Evolutionary conservation across 2,888 invertebrate genomes (phyloP), one percentile per base, ranked within the genome.

Genomic region (Meloe dianella): DNA sequence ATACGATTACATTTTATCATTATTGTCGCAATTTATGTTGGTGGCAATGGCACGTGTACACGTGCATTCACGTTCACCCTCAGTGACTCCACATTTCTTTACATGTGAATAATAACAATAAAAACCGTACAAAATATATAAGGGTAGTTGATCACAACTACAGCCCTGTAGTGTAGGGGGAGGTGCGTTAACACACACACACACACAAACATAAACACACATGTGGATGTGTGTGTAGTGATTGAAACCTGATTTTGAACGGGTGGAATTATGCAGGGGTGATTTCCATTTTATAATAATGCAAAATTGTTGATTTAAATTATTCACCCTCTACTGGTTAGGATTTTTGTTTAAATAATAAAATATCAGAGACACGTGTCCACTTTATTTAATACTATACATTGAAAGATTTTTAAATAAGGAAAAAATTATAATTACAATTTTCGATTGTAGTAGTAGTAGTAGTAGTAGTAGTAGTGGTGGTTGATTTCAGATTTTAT

Each of bases 171-270:
- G 51, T 51, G 24, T 51, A 51, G 51, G 51, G 51, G 51, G 51
- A 51, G 51, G 51, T 51, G 12, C 24, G 51, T 51, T 35, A 35
- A 27, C 27, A 27, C 27, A 27, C n/a, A 27, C 27, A 27, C 27
- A 27, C n/a, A n/a, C n/a, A n/a, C n/a, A n/a, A n/a, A n/a, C n/a
- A n/a, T n/a, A n/a, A n/a, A 47, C 17, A 10, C 20, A 51, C 9
- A 22, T 51, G 51, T 41, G n/a, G n/a, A n/a, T 41, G 72, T 20
- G 9, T 47, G 47, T 51, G 73, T 74, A 72, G 74, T 75, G 75
- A 75, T 76, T 71, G 72, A 73, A 74, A 76, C 75, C 74, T 76
- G 76, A 75, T 76, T 75, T 74, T 71, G 69, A 71, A 69, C 73
- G 73, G 74, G 73, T 47, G 63, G 30, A 30, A 74, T 74, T 76